phyloP scores from a whole-genome alignment of 2,888 invertebrate genomes.

The Netelia fuscicornis region DNA sequence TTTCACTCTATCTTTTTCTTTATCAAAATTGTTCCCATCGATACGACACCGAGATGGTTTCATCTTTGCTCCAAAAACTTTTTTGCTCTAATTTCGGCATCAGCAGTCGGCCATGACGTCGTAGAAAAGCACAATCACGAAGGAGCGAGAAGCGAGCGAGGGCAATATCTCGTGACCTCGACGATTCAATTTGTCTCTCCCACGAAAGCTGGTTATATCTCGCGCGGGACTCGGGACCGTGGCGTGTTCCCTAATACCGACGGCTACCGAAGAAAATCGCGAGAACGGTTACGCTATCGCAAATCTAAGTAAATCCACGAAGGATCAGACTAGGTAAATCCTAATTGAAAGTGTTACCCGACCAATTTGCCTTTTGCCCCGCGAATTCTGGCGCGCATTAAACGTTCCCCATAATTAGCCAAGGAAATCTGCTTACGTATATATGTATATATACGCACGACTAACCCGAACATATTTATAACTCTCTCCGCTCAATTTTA shows the following conservation, averaged over 20 bases:
- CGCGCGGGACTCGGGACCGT: neutral
- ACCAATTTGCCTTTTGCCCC: constrained; percentile 64
- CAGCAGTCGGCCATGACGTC: neutral
- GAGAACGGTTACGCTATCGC: constrained; percentile 58
- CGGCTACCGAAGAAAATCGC: constrained; percentile 54
- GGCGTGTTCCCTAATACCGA: constrained; percentile 39
- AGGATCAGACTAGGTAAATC: constrained; percentile 63
- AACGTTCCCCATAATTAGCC: constrained; percentile 50
- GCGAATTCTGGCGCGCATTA: constrained; percentile 7
- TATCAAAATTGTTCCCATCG: neutral
- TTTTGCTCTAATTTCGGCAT: neutral
- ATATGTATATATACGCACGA: no score
- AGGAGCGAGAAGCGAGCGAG: neutral
- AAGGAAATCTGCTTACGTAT: neutral
- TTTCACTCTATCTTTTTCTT: neutral
- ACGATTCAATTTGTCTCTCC: constrained; percentile 60
- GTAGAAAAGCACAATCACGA: constrained; percentile 12
- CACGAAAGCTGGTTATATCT: constrained; percentile 52
- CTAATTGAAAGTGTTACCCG: constrained; percentile 69
- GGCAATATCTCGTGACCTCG: constrained; percentile 21
- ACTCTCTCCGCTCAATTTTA: no score
- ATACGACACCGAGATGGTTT: neutral
- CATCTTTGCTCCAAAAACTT: neutral
- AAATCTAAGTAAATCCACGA: constrained; percentile 70
- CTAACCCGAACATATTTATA: no score